These are phyloP conservation scores for Drosophila macrothrix DNA, from an alignment of 2,888 invertebrate genomes.

Conservation along the genomic window DNA sequence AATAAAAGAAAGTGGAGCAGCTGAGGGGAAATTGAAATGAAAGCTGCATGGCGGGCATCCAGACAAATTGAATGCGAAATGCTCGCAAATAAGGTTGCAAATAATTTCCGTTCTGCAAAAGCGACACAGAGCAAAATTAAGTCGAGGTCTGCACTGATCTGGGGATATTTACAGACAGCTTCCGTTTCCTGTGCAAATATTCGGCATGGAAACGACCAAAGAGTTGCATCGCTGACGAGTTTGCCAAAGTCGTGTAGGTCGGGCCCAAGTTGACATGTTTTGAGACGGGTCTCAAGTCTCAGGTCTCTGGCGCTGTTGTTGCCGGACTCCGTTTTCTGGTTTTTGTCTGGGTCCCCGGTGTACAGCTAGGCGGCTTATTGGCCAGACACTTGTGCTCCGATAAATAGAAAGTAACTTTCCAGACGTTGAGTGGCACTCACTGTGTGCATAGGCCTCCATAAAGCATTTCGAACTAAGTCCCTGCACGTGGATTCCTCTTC, in stretches of 20 bases:
- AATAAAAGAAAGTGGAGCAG: neutral
- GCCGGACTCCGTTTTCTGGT: neutral
- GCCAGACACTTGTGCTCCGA: conserved; percentile 44
- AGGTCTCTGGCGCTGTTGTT: neutral
- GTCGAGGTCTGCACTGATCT: neutral
- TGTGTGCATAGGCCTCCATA: conserved; percentile 28
- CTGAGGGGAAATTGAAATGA: conserved; percentile 28
- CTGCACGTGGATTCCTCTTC: conserved; percentile 25
- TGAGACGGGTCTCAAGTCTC: conserved; percentile 43
- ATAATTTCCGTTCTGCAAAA: conserved; percentile 64
- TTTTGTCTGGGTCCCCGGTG: conserved; percentile 5
- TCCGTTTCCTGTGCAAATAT: conserved; percentile 73
- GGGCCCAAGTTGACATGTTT: conserved; percentile 59
- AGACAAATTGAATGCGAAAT: conserved; percentile 45
- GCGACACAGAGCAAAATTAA: conserved; percentile 32
- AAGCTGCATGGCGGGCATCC: conserved; percentile 6
- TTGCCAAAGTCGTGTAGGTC: conserved; percentile 35
- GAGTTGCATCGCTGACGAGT: conserved; percentile 44
- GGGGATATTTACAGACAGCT: conserved; percentile 25
- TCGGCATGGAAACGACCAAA: conserved; percentile 38
- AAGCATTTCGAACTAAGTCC: conserved; percentile 16
- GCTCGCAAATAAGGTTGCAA: conserved; percentile 59
- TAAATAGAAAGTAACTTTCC: conserved; percentile 31
- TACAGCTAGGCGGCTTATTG: conserved; percentile 54
- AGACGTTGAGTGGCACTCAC: conserved; percentile 3